Conservation (phyloP, 1,140 invertebrate genomes). For the Watersipora subatra region DNA sequence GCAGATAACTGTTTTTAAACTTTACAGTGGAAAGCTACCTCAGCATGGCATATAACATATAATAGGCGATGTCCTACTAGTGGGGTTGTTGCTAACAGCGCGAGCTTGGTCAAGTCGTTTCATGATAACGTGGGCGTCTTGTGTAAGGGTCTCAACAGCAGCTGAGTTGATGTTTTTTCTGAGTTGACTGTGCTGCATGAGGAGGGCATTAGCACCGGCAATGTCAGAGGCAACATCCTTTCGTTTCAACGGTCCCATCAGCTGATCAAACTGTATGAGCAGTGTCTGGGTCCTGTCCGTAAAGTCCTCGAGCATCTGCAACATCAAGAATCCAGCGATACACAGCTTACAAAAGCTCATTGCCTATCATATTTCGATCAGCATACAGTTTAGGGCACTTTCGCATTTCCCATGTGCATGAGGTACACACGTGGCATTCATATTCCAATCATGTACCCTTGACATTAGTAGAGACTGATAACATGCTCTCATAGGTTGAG, state of each 20-base stretch:
- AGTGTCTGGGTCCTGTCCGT: conserved; percentile 85
- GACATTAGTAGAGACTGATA: no score
- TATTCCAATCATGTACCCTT: no score
- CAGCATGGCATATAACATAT: no score
- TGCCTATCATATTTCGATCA: no score
- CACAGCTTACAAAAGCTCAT: no score
- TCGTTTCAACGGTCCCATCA: conserved; percentile 72
- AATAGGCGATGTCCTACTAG: no score
- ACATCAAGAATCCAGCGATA: conserved; percentile 6
- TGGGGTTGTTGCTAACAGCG: conserved; percentile 14
- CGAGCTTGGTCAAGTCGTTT: background rate
- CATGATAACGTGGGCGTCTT: conserved; percentile 48
- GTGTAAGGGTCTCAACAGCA: conserved; percentile 78
- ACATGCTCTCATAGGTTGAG: no score
- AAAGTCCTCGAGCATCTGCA: conserved; percentile 75
- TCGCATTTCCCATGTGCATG: no score
- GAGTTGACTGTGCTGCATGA: conserved; percentile 84
- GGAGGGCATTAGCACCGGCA: conserved; percentile 67
- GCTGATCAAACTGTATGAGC: conserved; percentile 65
- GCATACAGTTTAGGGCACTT: no score
- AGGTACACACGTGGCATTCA: no score
- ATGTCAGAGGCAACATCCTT: conserved; percentile 58
- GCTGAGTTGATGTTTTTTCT: conserved; percentile 84
- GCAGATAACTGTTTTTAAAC: no score
- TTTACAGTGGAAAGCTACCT: no score